phyloP scores from a whole-genome alignment of 2,797 vertebrate genomes.

The Poecilia velifera region DNA sequence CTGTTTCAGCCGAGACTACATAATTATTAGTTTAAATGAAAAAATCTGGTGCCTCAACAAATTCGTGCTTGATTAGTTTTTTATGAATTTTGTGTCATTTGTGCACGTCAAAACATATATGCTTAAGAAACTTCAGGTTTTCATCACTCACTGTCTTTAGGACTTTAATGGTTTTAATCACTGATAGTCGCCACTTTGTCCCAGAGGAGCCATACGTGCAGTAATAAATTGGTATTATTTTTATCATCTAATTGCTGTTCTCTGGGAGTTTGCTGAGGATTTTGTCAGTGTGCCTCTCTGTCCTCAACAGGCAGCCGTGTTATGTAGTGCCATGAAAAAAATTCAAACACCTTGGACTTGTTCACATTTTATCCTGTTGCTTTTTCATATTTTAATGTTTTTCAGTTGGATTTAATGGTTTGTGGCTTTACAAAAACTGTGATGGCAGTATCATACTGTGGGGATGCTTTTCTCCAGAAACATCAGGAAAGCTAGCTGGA shows the following conservation, averaged over 20 bases:
- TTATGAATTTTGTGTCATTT: slow-evolving; percentile 21
- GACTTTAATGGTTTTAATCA: slow-evolving; percentile 35
- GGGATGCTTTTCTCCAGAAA: background rate
- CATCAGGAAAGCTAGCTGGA: background rate
- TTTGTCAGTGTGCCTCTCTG: slow-evolving; percentile 3
- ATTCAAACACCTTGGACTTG: background rate
- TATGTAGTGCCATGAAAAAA: background rate
- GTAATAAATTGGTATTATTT: background rate
- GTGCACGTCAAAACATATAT: slow-evolving; percentile 31
- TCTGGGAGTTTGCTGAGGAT: background rate
- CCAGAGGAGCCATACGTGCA: slow-evolving; percentile 8
- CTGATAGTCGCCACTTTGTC: slow-evolving; percentile 10
- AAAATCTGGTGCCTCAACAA: background rate
- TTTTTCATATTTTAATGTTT: background rate
- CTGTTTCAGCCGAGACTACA: slow-evolving; percentile 17
- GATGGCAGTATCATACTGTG: background rate
- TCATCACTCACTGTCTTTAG: slow-evolving; percentile 23
- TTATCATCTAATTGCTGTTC: background rate
- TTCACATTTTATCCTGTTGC: background rate
- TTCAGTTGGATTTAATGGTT: background rate
- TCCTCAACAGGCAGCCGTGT: slow-evolving; percentile 4
- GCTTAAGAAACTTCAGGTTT: slow-evolving; percentile 16
- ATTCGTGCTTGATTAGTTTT: slow-evolving; percentile 8
- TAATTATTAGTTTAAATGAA: background rate
- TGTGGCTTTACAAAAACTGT: background rate